Percentiles rank a stretch among this genome's conserved stretches.
These are phyloP conservation scores for Malacoraja senta DNA, from an alignment of 2,797 vertebrate species.

Conservation along the genomic window DNA sequence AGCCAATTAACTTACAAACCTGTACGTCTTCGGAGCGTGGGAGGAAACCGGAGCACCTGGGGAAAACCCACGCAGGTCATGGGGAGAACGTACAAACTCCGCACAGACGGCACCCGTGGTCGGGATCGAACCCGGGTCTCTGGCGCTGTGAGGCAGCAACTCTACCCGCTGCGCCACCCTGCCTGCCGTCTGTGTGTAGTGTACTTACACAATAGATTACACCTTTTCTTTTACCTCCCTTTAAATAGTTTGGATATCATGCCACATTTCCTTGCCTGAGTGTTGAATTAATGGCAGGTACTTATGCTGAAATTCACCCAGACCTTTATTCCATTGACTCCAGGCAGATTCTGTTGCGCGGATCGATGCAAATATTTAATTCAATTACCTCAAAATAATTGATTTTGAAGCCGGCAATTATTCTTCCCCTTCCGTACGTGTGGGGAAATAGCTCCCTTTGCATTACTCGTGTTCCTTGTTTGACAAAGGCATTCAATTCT, in stretches of 20 bases:
- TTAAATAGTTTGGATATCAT: neutral
- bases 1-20: too few relatives aligned
- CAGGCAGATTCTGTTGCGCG: neutral
- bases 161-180: too few relatives aligned
- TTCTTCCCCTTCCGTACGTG: neutral
- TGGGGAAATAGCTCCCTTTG: neutral
- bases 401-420: slow-evolving; percentile 24
- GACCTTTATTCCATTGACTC: neutral
- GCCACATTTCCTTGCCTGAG: neutral
- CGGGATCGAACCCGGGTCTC: too few relatives aligned
- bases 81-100: too few relatives aligned
- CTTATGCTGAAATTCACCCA: neutral
- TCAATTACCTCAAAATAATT: slow-evolving; percentile 37
- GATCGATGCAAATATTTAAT: slow-evolving; percentile 8
- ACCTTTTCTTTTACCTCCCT: neutral
- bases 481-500: neutral
- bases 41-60: too few relatives aligned
- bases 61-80: too few relatives aligned
- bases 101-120: too few relatives aligned
- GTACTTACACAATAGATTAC: neutral
- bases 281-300: slow-evolving; percentile 5
- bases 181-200: neutral
- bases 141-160: too few relatives aligned
- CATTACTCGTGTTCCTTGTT: neutral
- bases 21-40: too few relatives aligned